Evolutionary conservation across 2,113 vertebrate species (phyloP), one percentile per base, ranked within the genome.

Genomic region (Ophiodon elongatus): DNA sequence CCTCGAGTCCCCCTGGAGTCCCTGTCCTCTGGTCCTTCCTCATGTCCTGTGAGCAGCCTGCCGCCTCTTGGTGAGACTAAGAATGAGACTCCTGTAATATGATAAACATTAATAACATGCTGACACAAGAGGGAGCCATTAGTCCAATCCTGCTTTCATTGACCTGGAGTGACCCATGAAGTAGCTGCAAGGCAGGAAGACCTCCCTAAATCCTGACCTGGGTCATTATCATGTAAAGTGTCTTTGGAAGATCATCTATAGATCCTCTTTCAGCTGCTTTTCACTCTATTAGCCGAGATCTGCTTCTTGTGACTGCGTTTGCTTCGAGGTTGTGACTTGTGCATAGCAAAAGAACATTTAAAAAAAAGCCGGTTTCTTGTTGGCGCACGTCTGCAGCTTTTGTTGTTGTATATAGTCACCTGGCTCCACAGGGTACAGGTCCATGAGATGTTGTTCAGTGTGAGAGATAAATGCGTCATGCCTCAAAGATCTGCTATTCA

Each of bases 81-180:
- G 65, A 85, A 43, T 15, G 9, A 37, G 8, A 29, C 33, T 65
- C 2, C 4, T 62, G 25, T 13, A 3, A 8, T 9, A 13, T 8
- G 14, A 56, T 10, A 6, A 27, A 15, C 8, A 15, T 4, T n/a
- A 31, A 35, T 6, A 4, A 35, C 1, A 3, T 1, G 4, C 8
- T 4, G 60, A 72, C 92, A 85, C 79, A 57, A 91, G 93, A 79
- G 90, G 88, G 91, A 29, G 83, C 90, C 76, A 7, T 82, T n/a
- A n/a, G 25, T 82, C 79, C 62, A 90, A 45, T 4, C 14, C 4
- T 45, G 39, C 6, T 31, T 19, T 35, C 25, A 29, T 52, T 90
- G 84, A 91, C 88, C 87, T 80, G 63, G 71, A 45, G 54, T 84
- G 84, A 90, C 86, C 85, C 5, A 0, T 1, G 37, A 11, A 33